These are phyloP conservation scores for Ips typographus DNA, from an alignment of 1,140 invertebrate species.

Conservation along the genomic window DNA sequence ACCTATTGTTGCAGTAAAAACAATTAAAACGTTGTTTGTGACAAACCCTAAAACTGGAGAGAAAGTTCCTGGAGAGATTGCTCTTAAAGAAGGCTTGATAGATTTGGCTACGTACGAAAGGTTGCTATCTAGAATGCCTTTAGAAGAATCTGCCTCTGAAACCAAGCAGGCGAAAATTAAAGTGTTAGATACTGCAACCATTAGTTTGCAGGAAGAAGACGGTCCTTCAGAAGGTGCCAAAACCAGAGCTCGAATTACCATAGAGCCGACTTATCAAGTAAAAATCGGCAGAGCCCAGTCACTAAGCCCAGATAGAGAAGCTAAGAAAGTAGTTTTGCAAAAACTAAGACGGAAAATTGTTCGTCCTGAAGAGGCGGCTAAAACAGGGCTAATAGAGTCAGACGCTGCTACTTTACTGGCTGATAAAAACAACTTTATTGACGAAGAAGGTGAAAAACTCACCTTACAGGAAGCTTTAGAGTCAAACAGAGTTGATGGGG, in stretches of 20 bases:
- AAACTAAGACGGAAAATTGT: conserved; percentile 76
- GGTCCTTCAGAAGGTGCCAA: conserved; percentile 58
- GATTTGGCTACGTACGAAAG: conserved; percentile 62
- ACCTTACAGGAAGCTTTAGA: conserved; percentile 76
- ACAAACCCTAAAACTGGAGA: conserved; percentile 76
- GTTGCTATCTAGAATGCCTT: conserved; percentile 52
- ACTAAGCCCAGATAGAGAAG: conserved; percentile 59
- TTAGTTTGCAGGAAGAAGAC: conserved; percentile 51
- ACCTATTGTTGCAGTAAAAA: conserved; percentile 65
- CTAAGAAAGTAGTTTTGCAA: conserved; percentile 72
- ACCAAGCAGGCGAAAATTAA: conserved; percentile 50
- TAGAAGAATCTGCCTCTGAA: conserved; percentile 26
- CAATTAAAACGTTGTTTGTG: conserved; percentile 65
- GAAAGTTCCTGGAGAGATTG: conserved; percentile 75
- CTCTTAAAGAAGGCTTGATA: conserved; percentile 76
- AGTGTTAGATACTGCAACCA: conserved; percentile 45
- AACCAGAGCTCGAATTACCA: conserved; percentile 60
- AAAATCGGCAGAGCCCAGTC: conserved; percentile 62
- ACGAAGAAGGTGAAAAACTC: conserved; percentile 62
- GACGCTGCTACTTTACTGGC: conserved; percentile 71
- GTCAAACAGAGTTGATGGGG: conserved; percentile 71
- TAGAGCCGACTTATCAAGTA: conserved; percentile 69
- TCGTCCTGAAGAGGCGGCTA: conserved; percentile 68
- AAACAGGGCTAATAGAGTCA: conserved; percentile 73
- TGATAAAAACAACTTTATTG: conserved; percentile 58